Evolutionary conservation across 2,113 vertebrate species (phyloP).

Genomic region (Chloropsis cyanopogon): DNA sequence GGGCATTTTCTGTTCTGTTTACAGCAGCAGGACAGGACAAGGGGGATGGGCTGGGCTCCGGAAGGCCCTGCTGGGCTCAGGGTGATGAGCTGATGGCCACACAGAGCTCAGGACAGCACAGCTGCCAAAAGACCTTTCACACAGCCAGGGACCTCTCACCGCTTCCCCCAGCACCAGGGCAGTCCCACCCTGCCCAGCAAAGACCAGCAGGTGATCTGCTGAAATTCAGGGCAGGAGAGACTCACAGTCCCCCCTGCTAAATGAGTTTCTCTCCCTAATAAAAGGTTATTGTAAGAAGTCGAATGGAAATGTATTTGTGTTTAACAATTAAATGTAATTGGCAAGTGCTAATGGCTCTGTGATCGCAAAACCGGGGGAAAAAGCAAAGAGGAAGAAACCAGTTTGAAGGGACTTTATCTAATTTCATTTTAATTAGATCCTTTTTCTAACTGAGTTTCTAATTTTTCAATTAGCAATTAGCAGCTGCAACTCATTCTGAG

Average conservation of each 20-base stretch:
- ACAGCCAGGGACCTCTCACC: fast-evolving
- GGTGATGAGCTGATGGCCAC: fast-evolving
- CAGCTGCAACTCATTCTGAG: slow-evolving; percentile 86
- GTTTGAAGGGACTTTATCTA: slow-evolving; percentile 88
- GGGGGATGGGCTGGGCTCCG: not conserved
- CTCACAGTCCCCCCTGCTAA: not conserved
- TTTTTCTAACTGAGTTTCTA: slow-evolving; percentile 94
- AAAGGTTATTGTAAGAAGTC: slow-evolving; percentile 35
- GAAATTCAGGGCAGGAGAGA: not conserved
- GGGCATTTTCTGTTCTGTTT: fast-evolving
- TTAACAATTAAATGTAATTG: slow-evolving; percentile 67
- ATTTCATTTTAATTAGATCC: slow-evolving; percentile 96
- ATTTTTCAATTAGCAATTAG: slow-evolving; percentile 99
- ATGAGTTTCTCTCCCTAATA: not conserved
- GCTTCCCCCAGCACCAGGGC: fast-evolving
- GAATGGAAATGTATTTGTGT: slow-evolving; percentile 58
- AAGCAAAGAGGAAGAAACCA: slow-evolving; percentile 77
- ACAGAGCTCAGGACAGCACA: not conserved
- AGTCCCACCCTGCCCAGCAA: not conserved
- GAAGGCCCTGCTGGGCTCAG: not conserved
- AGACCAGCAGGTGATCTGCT: not conserved
- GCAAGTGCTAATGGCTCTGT: slow-evolving; percentile 65
- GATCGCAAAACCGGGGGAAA: slow-evolving; percentile 58
- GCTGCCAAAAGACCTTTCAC: not conserved
- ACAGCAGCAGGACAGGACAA: not conserved